Conservation (phyloP, 2,113 vertebrate genomes). For the Scortum barcoo region DNA sequence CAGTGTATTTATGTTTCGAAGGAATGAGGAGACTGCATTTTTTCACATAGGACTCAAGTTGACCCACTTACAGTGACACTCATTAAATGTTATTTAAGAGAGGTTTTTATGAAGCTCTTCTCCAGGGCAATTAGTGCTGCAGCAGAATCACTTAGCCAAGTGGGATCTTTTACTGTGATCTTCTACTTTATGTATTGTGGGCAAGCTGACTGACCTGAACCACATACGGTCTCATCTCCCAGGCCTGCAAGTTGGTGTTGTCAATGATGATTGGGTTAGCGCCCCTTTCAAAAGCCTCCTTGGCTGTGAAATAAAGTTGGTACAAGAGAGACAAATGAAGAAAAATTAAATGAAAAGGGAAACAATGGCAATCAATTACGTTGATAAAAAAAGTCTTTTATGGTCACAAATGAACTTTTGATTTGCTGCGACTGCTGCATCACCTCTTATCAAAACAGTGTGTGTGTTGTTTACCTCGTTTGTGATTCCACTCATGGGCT, state of each 20-base stretch:
- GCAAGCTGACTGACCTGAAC: conserved; percentile 88
- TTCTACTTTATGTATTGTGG: background rate
- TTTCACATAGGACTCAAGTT: background rate
- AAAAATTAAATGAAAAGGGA: background rate
- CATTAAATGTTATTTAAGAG: background rate
- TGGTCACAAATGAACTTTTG: background rate
- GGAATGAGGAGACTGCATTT: background rate
- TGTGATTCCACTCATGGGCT: conserved; percentile 96
- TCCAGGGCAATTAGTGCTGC: background rate
- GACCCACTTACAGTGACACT: background rate
- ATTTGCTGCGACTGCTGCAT: background rate
- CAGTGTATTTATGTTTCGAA: too few species aligned
- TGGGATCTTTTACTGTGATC: background rate
- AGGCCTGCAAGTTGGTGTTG: conserved; percentile 96
- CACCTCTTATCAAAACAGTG: background rate
- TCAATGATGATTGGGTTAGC: conserved; percentile 95
- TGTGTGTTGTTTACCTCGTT: conserved; percentile 85
- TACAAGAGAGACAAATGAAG: conserved; percentile 19
- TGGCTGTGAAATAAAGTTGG: conserved; percentile 82
- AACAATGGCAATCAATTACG: conserved; percentile 25
- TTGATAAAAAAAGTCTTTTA: background rate
- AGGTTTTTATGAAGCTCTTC: background rate
- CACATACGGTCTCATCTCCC: conserved; percentile 99
- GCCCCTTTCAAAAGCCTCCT: conserved; percentile 91
- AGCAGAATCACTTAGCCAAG: background rate